Evolutionary conservation across 1,140 invertebrate species (phyloP).

Genomic region (Ceratosolen solmsi): DNA sequence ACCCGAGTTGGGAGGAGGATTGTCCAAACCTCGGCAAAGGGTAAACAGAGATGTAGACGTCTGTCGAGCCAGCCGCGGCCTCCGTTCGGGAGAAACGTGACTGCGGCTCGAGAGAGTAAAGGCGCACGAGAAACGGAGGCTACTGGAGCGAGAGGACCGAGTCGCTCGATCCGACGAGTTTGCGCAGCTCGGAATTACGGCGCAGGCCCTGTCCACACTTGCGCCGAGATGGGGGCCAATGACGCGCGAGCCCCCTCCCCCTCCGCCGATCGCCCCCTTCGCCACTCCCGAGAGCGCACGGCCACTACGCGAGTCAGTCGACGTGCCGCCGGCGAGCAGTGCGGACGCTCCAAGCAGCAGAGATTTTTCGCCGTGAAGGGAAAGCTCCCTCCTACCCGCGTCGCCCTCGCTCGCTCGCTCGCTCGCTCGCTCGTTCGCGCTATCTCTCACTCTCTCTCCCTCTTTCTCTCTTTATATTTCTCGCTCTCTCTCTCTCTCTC

Average conservation of each 20-base stretch:
- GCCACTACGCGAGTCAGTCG: conserved; percentile 72
- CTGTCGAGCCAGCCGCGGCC: not conserved
- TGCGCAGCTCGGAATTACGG: not conserved
- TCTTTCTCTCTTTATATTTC: conserved; percentile 51
- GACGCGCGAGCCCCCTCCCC: conserved; percentile 29
- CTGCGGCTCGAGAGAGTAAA: not conserved
- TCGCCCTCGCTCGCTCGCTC: not conserved
- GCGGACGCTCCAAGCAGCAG: conserved; percentile 56
- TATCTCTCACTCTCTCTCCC: not conserved
- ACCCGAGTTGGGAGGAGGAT: too few species aligned
- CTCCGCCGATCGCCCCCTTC: conserved; percentile 45
- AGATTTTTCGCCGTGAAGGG: conserved; percentile 27
- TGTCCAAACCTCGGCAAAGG: conserved; percentile 2
- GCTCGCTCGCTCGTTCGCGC: not conserved
- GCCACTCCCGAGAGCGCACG: conserved; percentile 35
- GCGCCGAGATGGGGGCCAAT: conserved; percentile 43
- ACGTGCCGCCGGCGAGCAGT: conserved; percentile 69
- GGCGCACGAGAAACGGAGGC: not conserved
- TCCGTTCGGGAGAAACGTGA: not conserved
- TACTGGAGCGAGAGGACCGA: not conserved
- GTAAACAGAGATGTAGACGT: not conserved
- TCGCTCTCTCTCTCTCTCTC: conserved; percentile 8
- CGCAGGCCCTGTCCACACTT: not conserved
- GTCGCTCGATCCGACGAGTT: conserved; percentile 16
- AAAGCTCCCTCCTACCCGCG: not conserved